Evolutionary conservation across 2,888 invertebrate genomes (phyloP).

Genomic region (Platycnemis pennipes): DNA sequence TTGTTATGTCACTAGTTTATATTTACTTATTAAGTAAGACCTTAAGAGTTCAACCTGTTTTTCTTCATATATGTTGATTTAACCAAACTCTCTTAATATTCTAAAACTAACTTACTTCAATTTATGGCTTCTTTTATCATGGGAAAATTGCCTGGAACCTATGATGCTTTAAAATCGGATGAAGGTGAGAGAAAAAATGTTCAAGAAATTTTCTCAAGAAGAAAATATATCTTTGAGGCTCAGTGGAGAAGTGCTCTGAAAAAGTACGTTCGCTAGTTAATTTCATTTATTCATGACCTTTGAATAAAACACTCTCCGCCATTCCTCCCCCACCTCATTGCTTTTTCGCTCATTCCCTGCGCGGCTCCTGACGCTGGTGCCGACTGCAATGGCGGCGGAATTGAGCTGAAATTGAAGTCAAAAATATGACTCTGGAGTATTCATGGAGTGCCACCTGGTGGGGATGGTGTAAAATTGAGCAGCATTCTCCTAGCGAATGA

Average conservation of each 20-base stretch:
- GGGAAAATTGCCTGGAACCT: too few relatives aligned
- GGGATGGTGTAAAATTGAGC: not conserved
- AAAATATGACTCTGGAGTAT: constrained; percentile 20
- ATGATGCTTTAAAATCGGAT: too few relatives aligned
- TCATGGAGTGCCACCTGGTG: constrained; percentile 29
- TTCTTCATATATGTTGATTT: too few relatives aligned
- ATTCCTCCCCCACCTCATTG: not conserved
- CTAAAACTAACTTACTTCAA: too few relatives aligned
- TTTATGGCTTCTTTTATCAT: too few relatives aligned
- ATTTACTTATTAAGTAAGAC: too few relatives aligned
- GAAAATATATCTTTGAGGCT: not conserved
- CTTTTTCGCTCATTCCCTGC: not conserved
- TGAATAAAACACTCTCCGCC: not conserved
- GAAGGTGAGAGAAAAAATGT: not conserved
- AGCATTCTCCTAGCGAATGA: not conserved
- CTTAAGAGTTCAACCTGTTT: too few relatives aligned
- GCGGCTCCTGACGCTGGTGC: not conserved
- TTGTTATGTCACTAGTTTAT: too few relatives aligned
- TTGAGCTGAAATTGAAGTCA: not conserved
- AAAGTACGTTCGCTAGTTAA: not conserved
- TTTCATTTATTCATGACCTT: constrained; percentile 14
- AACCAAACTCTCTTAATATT: too few relatives aligned
- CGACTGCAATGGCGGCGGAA: not conserved
- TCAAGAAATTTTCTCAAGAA: not conserved
- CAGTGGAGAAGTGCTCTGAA: not conserved